Evolutionary conservation across 2,797 vertebrate genomes (phyloP), one percentile per base, ranked within the genome.

Genomic region (Ispidina picta): DNA sequence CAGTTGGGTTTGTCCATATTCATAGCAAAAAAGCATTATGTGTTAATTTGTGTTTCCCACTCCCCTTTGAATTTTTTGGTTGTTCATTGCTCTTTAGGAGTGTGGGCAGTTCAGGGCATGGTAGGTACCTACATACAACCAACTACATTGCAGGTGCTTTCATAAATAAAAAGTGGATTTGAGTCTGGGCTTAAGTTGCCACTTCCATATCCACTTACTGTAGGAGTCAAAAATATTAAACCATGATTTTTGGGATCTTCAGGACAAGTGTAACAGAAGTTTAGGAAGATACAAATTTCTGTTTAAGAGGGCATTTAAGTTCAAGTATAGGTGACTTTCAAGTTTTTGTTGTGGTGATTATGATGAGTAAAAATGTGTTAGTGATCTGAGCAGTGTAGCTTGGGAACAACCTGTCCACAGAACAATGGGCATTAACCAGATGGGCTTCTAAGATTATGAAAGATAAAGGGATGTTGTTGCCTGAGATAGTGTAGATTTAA

Each of bases 391-490:
- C 62, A 58, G 22, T 35, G 55, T 39, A 75, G 13, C 7, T 78
- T 81, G 49, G 73, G 35, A 85, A 48, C n/a, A 90, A 56, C 37
- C 64, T 78, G 63, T 63, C 60, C 74, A 66, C 18, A 83, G 79
- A 75, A 91, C 90, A 89, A 48, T 19, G 48, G 20, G 59, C 52
- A 88, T 33, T 93, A 91, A 88, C 23, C 54, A 84, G 68, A 59
- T 58, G 39, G 8, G 11, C 46, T 76, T 31, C 37, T 90, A 86
- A 91, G 46, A 55, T 39, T 44, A 72, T 70, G 66, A 88, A 69
- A 80, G 79, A 85, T 43, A 85, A 89, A 79, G n/a, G 8, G 55
- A 65, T 64, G 7, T 37, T 90, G 62, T 86, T 84, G 44, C 31
- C 29, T 73, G 64, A 70, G 14, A 55, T 55, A 89, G 63, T 31